Percentiles rank a stretch among this genome's conserved stretches.
Conservation (phyloP, 2,797 vertebrate genomes). For the Pachyuromys duprasi region DNA sequence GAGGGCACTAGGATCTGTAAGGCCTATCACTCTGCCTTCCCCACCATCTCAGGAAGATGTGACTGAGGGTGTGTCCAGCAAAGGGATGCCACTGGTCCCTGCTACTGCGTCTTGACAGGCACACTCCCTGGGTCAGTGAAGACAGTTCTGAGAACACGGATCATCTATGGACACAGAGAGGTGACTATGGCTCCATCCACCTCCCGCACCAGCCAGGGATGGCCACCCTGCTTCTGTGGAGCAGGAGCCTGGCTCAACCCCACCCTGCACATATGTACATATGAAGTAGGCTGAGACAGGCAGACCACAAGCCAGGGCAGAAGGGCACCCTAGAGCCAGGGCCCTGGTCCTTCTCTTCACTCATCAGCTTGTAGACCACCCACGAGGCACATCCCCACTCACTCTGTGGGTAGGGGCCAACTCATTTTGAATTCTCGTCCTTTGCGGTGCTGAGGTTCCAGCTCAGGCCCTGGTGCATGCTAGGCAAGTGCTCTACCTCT, state of each 20-base stretch:
- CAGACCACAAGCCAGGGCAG: background rate
- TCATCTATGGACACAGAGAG: no score
- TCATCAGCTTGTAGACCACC: background rate
- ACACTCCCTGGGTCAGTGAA: background rate
- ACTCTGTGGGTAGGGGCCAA: background rate
- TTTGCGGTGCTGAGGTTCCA: background rate
- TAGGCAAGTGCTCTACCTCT: background rate
- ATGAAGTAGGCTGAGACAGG: background rate
- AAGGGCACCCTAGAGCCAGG: background rate
- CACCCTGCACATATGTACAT: background rate
- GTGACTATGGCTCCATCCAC: accelerated
- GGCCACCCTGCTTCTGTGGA: background rate
- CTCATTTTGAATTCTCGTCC: background rate
- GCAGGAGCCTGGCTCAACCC: background rate
- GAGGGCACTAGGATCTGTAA: background rate
- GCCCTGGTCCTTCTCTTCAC: accelerated
- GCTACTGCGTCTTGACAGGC: background rate
- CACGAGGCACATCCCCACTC: accelerated
- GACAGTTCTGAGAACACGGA: background rate
- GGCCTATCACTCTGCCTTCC: accelerated
- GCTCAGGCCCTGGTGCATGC: background rate
- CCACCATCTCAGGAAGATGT: background rate
- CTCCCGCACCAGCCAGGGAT: background rate
- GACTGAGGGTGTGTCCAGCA: background rate
- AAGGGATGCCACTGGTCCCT: background rate